Conservation (phyloP, 1,140 invertebrate genomes). For the Patella vulgata region DNA sequence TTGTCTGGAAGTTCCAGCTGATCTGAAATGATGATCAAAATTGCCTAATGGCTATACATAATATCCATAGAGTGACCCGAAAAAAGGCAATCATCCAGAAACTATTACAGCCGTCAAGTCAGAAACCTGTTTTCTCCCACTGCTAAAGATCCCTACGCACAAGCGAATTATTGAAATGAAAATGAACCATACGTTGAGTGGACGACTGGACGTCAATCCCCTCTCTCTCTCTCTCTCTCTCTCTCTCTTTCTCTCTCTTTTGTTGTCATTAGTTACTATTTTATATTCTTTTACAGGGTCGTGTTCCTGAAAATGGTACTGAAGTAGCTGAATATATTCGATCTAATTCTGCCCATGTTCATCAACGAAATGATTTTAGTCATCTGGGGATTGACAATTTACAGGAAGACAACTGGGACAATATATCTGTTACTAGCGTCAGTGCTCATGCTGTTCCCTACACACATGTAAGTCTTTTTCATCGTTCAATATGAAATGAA, state of each 20-base stretch:
- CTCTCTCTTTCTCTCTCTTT: constrained; percentile 15
- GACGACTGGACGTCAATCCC: no score
- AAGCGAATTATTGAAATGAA: no score
- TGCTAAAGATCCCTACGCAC: no score
- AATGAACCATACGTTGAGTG: no score
- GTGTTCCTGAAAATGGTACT: constrained; percentile 45
- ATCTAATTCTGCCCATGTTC: constrained; percentile 35
- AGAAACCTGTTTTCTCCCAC: no score
- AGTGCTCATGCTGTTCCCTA: constrained; percentile 60
- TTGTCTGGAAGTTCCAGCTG: no score
- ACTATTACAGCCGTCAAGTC: no score
- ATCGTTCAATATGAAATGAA: no score
- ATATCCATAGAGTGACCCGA: no score
- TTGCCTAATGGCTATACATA: no score
- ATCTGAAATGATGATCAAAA: no score
- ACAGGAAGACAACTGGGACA: constrained; percentile 48
- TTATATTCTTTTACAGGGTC: constrained; percentile 27
- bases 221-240: constrained; percentile 1
- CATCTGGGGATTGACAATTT: constrained; percentile 50
- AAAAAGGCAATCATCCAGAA: no score
- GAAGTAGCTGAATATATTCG: constrained; percentile 54
- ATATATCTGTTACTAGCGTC: constrained; percentile 58
- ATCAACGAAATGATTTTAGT: constrained; percentile 60
- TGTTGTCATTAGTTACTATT: constrained; percentile 6
- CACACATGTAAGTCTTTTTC: constrained; percentile 54